Evolutionary conservation across 2,797 vertebrate species (phyloP), one percentile per base, ranked within the genome.

Genomic region (Lophura swinhoii): DNA sequence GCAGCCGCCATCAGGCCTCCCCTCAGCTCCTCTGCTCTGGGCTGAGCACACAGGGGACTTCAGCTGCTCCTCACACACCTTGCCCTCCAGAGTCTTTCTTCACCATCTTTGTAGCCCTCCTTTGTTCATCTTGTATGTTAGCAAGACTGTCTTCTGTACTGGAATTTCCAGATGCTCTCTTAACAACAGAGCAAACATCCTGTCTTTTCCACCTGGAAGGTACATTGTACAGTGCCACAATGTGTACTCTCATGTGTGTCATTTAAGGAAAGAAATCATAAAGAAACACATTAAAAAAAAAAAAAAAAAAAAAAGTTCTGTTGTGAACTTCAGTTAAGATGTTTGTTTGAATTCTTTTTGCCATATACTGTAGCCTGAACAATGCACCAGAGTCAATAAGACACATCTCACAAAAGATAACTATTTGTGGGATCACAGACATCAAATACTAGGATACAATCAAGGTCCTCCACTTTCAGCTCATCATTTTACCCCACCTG

Each of bases 171-270:
- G 39, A 16, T 2, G 10, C 43, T 20, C 7, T 55, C 67, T 23
- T 66, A 44, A 24, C 14, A 33, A 7, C 18, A n/a, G 26, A 31
- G 12, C 9, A 33, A 33, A 6, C 33, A 5, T 60, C 23, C 8
- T 59, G 12, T 16, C 59, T 66, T 75, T 44, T 62, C 21, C 81
- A 76, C 41, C 10, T 59, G 44, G 9, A 73, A 82, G 12, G 10
- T 39, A 53, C 23, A 18, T 6, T 21, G 17, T 44, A 23, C 24
- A 71, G 9, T 8, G 12, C n/a, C 91, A 35, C 6, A 6, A 9
- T 1, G 2, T 8, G 3, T 28, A n/a, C 37, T 64, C 22, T 48
- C 3, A 0, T 10, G 3, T 31, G 10, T 33, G 14, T 69, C 6
- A 29, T 46, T 26, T 33, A 78, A 84, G 55, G 22, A 43, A 91